phyloP scores from a whole-genome alignment of 2,113 vertebrate species.

The Caranx ignobilis region DNA sequence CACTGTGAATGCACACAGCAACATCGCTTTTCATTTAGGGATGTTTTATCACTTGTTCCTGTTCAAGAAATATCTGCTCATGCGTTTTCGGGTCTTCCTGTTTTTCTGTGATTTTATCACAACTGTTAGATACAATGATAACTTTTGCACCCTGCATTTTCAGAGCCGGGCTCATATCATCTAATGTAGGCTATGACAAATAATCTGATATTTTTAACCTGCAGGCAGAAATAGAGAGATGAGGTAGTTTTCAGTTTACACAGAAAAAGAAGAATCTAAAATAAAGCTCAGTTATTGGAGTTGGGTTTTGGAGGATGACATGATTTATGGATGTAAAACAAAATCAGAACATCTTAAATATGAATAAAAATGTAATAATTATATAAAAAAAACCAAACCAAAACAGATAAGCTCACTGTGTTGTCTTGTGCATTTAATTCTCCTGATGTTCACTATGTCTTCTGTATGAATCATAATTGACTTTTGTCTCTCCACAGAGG shows the following conservation, averaged over 20 bases:
- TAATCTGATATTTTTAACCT: not conserved
- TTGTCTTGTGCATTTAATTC: no score
- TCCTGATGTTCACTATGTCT: no score
- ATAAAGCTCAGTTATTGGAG: no score
- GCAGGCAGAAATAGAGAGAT: no score
- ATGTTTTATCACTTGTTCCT: not conserved
- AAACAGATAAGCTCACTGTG: no score
- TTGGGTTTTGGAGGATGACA: no score
- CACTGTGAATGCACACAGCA: not conserved
- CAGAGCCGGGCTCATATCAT: not conserved
- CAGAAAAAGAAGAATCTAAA: no score
- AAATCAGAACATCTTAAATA: not conserved
- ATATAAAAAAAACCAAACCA: no score
- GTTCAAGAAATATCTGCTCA: not conserved
- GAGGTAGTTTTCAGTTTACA: no score
- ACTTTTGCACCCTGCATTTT: slow-evolving; percentile 22
- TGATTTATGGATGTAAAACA: no score
- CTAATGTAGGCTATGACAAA: no score
- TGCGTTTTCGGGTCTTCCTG: slow-evolving; percentile 26
- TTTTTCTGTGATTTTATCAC: slow-evolving; percentile 17
- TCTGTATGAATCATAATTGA: not conserved
- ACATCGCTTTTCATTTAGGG: not conserved
- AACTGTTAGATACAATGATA: slow-evolving; percentile 12
- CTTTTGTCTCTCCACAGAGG: not conserved
- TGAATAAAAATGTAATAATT: not conserved